Conservation (phyloP, 2,888 invertebrate genomes). For the Iphiclides podalirius region DNA sequence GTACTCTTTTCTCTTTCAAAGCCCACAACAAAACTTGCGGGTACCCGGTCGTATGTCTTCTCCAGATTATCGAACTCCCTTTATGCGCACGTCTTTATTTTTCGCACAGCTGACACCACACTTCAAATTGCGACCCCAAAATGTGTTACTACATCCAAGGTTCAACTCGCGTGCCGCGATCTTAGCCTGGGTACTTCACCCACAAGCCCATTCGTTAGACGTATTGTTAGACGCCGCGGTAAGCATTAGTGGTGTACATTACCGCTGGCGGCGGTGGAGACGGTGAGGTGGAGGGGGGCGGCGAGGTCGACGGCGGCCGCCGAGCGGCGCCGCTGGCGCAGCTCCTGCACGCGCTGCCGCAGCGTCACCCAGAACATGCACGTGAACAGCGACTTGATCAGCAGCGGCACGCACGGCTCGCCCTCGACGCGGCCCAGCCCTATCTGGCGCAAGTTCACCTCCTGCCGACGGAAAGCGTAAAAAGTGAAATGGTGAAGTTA, state of each 20-base stretch:
- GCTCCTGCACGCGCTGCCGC: constrained; percentile 18
- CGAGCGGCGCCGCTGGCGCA: constrained; percentile 82
- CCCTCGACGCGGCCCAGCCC: constrained; percentile 86
- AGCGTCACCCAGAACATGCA: constrained; percentile 98
- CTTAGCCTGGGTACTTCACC: too few relatives aligned
- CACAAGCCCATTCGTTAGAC: too few relatives aligned
- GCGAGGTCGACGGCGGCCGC: constrained; percentile 87
- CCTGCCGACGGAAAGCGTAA: constrained; percentile 55
- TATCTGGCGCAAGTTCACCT: constrained; percentile 88
- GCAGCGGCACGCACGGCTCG: constrained; percentile 86
- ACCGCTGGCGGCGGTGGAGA: constrained; percentile 85
- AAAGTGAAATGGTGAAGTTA: neutral
- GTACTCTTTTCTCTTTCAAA: too few relatives aligned
- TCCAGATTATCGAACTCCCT: too few relatives aligned
- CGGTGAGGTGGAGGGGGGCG: constrained; percentile 88
- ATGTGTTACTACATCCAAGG: too few relatives aligned
- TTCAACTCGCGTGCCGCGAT: too few relatives aligned
- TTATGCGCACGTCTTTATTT: too few relatives aligned
- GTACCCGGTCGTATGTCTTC: too few relatives aligned
- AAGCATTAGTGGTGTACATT: constrained; percentile 29
- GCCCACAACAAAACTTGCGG: too few relatives aligned
- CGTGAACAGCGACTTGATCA: constrained; percentile 91
- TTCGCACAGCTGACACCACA: too few relatives aligned
- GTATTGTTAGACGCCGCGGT: too few relatives aligned
- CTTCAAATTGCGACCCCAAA: too few relatives aligned